phyloP scores from a whole-genome alignment of 2,113 vertebrate species.

The Gnathonemus echidnorhynchus region DNA sequence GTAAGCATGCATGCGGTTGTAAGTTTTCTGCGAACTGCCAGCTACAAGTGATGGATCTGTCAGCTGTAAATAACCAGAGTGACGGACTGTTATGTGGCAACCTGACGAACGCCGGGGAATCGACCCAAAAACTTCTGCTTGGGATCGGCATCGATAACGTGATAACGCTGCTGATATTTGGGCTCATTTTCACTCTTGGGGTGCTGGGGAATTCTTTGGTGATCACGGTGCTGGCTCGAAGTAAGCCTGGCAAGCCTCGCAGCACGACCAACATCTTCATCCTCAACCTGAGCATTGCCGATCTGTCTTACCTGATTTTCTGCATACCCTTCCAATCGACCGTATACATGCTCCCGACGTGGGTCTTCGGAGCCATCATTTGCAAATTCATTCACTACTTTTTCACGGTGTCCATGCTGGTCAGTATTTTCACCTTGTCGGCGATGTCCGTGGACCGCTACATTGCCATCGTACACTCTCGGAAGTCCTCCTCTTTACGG shows the following conservation, averaged over 20 bases:
- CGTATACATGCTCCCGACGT: constrained; percentile 80
- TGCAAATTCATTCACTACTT: constrained; percentile 96
- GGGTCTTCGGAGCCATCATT: constrained; percentile 87
- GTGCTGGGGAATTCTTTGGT: constrained; percentile 91
- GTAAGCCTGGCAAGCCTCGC: constrained; percentile 74
- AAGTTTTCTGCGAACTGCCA: not conserved
- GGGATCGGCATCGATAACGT: constrained; percentile 82
- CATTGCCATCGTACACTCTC: constrained; percentile 88
- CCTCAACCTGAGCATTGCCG: constrained; percentile 88
- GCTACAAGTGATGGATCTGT: constrained; percentile 49
- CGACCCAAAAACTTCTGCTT: constrained; percentile 56
- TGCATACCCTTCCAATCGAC: constrained; percentile 95
- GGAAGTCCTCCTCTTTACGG: constrained; percentile 77
- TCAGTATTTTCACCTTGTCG: constrained; percentile 91
- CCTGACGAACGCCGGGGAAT: constrained; percentile 29
- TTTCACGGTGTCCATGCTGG: constrained; percentile 94
- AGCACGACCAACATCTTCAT: constrained; percentile 94
- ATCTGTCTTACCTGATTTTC: constrained; percentile 91
- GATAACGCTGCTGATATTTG: constrained; percentile 77
- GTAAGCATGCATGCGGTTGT: not conserved
- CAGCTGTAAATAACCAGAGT: constrained; percentile 45
- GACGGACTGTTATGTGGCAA: constrained; percentile 44
- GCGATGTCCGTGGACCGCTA: constrained; percentile 97
- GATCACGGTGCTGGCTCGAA: constrained; percentile 83
- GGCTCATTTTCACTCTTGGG: constrained; percentile 80